These are phyloP conservation scores for Drosophila pachea DNA, from an alignment of 1,140 invertebrate species.

Conservation along the genomic window DNA sequence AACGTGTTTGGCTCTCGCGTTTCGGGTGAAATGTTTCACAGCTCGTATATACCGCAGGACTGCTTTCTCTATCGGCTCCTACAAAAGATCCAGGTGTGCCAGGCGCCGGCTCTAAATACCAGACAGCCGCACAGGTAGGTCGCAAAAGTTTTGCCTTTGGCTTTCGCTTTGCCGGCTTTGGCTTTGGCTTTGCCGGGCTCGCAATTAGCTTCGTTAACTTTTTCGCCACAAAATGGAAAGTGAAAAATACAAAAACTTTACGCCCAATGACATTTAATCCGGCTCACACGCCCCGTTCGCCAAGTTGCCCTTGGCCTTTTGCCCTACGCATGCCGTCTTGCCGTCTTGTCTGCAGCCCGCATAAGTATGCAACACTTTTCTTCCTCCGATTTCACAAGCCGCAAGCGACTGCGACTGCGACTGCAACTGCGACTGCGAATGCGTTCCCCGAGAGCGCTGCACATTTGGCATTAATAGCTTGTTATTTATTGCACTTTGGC, in stretches of 20 bases:
- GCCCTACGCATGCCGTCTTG: conserved; percentile 52
- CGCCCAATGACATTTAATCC: conserved; percentile 63
- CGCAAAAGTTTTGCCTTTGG: conserved; percentile 36
- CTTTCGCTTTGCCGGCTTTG: background rate
- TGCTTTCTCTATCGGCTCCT: conserved; percentile 63
- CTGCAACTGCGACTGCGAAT: no score
- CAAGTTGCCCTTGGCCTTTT: conserved; percentile 60
- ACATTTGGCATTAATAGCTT: conserved; percentile 71
- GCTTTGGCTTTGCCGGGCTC: conserved; percentile 23
- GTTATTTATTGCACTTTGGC: conserved; percentile 64
- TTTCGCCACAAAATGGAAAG: conserved; percentile 42
- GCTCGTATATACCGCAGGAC: conserved; percentile 60
- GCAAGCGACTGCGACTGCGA: no score
- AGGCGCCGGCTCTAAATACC: conserved; percentile 49
- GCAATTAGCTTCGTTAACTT: conserved; percentile 62
- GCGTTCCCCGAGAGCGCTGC: conserved; percentile 54
- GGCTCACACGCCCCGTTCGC: background rate
- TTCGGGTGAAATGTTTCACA: conserved; percentile 58
- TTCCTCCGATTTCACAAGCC: background rate
- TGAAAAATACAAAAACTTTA: conserved; percentile 56
- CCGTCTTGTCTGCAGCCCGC: conserved; percentile 31
- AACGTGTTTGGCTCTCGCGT: conserved; percentile 30
- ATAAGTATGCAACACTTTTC: conserved; percentile 45
- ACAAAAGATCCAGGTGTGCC: conserved; percentile 67
- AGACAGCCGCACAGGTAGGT: conserved; percentile 47